Base-by-base conservation (phyloP, 2,888 invertebrate genomes). In the Orchesellides sinensis region DNA sequence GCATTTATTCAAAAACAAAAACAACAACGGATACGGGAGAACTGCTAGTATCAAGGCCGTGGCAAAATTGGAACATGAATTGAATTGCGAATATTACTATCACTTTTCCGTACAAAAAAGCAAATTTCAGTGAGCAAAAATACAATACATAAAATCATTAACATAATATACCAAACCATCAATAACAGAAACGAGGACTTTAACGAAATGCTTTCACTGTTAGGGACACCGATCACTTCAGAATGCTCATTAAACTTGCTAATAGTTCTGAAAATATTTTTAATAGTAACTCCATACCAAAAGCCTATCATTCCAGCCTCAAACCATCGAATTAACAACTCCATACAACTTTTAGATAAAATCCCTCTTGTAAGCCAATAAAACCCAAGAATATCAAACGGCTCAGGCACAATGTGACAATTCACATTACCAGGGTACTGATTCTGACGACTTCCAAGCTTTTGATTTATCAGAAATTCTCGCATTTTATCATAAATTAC, bases 341-440 rank as follows among this genome's bases (percentile, higher is more conserved):
- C 19, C 6, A 21, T 49, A 17, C n/a, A n/a, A 3, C 19, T 49
- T n/a, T 8, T 49, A 8, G 49, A 49, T 3, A 59, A 25, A 23
- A 54, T 54, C 2, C 59, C 59, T 3, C 32, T 6, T 14, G 29
- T 29, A 17, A 29, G n/a, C 59, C 59, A 59, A n/a, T 59, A 29
- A 59, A 29, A 59, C 1, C 17, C 3, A 17, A 59, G n/a, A 27
- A 59, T 29, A 14, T 59, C 59, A 17, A 59, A 59, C 2, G 10
- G n/a, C n/a, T 59, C 59, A n/a, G 29, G 29, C 14, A 59, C 32
- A n/a, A 59, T 59, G 59, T 59, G 59, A n/a, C 59, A 59, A 4
- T 29, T 59, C n/a, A 59, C 59, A 29, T 17, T 32, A 17, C 32
- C 29, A 3, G 59, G 59, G 17, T 29, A 59, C n/a, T 32, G 29